Percentiles rank a stretch among this genome's conserved stretches.
phyloP scores from a whole-genome alignment of 2,888 invertebrate genomes.

The Lamellibrachia satsuma region DNA sequence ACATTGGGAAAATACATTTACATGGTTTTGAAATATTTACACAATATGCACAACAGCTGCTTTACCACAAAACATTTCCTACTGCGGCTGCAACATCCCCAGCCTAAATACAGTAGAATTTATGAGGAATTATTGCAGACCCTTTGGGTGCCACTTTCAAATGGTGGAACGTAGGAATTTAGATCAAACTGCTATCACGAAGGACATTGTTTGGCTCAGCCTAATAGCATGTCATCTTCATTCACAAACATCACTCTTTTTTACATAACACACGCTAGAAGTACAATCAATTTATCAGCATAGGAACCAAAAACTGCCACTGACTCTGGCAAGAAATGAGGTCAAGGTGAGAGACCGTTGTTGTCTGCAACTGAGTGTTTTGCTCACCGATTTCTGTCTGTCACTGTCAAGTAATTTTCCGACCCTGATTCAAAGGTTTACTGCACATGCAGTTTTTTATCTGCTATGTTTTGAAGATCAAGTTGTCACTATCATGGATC shows the following conservation, averaged over 20 bases:
- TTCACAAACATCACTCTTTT: neutral
- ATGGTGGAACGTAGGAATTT: neutral
- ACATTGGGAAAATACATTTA: neutral
- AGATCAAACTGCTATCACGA: neutral
- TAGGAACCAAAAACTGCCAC: neutral
- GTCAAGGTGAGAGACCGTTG: neutral
- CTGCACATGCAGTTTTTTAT: neutral
- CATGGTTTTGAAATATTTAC: neutral
- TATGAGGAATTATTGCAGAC: neutral
- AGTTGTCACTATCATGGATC: neutral
- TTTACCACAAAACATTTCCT: too few species aligned
- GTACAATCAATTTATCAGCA: neutral
- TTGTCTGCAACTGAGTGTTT: neutral
- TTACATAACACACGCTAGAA: neutral
- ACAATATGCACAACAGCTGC: too few species aligned
- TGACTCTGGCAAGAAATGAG: neutral
- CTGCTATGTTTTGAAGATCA: neutral
- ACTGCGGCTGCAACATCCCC: too few species aligned
- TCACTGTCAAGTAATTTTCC: neutral
- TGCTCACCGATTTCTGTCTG: neutral
- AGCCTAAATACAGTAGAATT: too few species aligned
- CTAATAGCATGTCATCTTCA: neutral
- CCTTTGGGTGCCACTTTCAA: neutral
- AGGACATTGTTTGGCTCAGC: neutral
- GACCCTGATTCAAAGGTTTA: neutral